Percentiles rank a stretch among this genome's conserved stretches.
Evolutionary conservation across 2,797 vertebrate genomes (phyloP).

Genomic region (Buphagus erythrorhynchus): DNA sequence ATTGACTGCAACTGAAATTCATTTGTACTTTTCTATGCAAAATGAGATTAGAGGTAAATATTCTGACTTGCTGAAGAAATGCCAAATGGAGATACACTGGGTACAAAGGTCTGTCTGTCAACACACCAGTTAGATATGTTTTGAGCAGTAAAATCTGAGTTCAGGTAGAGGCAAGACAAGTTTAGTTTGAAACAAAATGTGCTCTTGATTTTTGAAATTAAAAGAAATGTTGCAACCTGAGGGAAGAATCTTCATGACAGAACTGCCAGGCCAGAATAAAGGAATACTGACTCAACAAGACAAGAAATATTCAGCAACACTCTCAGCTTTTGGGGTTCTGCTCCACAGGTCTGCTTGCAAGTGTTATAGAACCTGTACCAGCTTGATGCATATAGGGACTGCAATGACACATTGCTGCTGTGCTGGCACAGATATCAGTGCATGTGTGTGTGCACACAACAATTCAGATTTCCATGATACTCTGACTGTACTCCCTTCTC

Average conservation of each 20-base stretch:
- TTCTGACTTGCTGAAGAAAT: not conserved
- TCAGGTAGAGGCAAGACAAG: not conserved
- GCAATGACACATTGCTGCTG: not conserved
- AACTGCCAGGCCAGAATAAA: not conserved
- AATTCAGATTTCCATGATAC: not conserved
- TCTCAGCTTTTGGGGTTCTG: not conserved
- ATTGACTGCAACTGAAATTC: not conserved
- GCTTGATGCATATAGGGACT: not conserved
- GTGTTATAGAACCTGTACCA: not conserved
- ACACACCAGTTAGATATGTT: not conserved
- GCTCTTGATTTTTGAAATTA: not conserved
- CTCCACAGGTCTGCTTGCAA: not conserved
- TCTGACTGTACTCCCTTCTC: not conserved
- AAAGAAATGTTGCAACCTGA: not conserved
- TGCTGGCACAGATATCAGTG: not conserved
- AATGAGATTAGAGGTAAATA: not conserved
- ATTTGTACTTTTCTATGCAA: not conserved
- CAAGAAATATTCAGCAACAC: not conserved
- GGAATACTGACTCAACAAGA: not conserved
- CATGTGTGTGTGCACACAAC: not conserved
- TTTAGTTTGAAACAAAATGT: not conserved
- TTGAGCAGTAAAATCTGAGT: not conserved
- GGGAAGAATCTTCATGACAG: not conserved
- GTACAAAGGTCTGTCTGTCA: not conserved
- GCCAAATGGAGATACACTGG: not conserved